Base-by-base conservation (phyloP, 2,888 invertebrate species). In the Eumerus sabulonum region DNA sequence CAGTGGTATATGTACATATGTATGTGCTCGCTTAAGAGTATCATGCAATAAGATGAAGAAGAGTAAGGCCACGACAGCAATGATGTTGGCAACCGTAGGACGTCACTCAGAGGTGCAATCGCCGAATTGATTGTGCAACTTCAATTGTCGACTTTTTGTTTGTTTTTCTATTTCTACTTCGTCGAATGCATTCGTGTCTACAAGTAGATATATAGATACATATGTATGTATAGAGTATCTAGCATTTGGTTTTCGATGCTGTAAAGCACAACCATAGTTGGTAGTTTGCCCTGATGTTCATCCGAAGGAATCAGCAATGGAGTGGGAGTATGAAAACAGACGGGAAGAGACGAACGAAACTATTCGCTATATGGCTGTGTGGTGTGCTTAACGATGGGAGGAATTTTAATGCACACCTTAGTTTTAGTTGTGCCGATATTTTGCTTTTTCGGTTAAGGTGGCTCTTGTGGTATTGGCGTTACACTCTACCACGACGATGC, bases 31-130 rank as follows among this genome's bases (percentile, higher is more conserved):
- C 50, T 40, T 40, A 40, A 9, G 9, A 40, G 9, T n/a, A 40
- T 7, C 27, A 27, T 27, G 5, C 19, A 40, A 38, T 16, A 53
- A 44, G 71, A 64, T 51, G 63, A 63, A 68, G 63, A 70, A 53
- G 53, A 63, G 57, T 73, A 56, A 68, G 54, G 67, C 72, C 63
- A 54, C 50, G 16, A 48, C 38, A 50, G 62, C 72, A 54, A 66
- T 60, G 74, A 56, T 68, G 70, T 70, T 70, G 64, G 50, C 64
- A 74, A 74, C 59, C 50, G 47, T 70, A 64, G 64, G 74, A 79
- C 72, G 79, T 74, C 79, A 74, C 74, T 81, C 79, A 81, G 74
- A 81, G 74, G 79, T 66, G 79, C 79, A 74, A 74, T 74, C 51
- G 74, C 56, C 64, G 74, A 74, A 74, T 79, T 79, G 73, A 70